These are phyloP conservation scores for Cremastinae sp. DNA, from an alignment of 2,888 invertebrate genomes.

Conservation along the genomic window DNA sequence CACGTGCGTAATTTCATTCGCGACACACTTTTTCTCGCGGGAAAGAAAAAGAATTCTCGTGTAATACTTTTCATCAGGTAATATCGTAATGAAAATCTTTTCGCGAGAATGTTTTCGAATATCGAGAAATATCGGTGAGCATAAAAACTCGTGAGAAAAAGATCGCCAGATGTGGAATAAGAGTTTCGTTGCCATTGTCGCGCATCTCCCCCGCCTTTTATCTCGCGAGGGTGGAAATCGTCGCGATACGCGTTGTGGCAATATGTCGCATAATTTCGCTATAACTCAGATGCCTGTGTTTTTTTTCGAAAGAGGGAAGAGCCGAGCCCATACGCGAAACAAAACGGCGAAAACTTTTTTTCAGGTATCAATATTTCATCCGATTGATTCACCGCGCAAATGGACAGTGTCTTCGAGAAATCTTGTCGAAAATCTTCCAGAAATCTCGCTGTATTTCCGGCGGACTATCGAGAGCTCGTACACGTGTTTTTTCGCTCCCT, in stretches of 20 bases:
- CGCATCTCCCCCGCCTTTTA: background rate
- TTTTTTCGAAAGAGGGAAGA: background rate
- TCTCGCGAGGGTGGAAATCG: conserved; percentile 33
- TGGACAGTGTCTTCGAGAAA: background rate
- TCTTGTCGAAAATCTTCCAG: background rate
- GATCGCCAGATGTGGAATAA: too few relatives aligned
- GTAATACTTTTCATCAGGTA: background rate
- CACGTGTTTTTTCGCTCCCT: conserved; percentile 6
- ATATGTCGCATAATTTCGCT: conserved; percentile 75
- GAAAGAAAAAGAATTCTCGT: conserved; percentile 5
- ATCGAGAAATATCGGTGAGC: too few relatives aligned
- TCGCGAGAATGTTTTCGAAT: too few relatives aligned
- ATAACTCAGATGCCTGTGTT: conserved; percentile 67
- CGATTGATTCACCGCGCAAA: too few relatives aligned
- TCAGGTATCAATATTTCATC: too few relatives aligned
- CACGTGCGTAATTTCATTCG: conserved; percentile 13
- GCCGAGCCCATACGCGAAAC: conserved; percentile 26
- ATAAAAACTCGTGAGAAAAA: too few relatives aligned
- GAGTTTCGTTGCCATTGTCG: too few relatives aligned
- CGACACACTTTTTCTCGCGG: background rate
- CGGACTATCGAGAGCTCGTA: conserved; percentile 5
- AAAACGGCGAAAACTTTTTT: conserved; percentile 4
- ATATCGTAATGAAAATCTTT: too few relatives aligned
- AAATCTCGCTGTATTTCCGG: background rate
- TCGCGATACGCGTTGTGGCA: conserved; percentile 55